A percentile compares a stretch with the other conserved stretches of the same genome.
phyloP scores from a whole-genome alignment of 2,113 vertebrate species.

The Chamaetylas fuelleborni region DNA sequence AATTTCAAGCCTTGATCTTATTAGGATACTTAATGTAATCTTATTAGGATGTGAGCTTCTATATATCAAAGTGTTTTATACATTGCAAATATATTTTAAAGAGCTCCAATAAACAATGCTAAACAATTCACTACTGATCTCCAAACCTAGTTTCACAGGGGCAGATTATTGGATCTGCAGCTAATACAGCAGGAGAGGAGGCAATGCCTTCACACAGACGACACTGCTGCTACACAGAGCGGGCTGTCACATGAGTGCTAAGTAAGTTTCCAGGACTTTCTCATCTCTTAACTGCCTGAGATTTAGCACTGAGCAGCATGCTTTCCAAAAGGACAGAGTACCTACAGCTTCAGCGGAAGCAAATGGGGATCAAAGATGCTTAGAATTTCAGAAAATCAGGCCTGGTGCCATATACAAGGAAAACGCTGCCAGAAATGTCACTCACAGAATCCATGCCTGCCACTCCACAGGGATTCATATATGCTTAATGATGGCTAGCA shows the following conservation, averaged over 20 bases:
- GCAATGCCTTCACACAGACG: background rate
- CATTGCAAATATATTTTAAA: constrained; percentile 60
- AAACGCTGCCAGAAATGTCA: constrained; percentile 49
- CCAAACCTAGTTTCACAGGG: constrained; percentile 31
- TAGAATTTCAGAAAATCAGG: constrained; percentile 58
- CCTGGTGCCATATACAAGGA: constrained; percentile 30
- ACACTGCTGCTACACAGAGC: background rate
- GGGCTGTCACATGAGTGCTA: background rate
- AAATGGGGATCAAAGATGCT: constrained; percentile 39
- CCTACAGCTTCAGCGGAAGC: constrained; percentile 21
- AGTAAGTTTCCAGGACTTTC: constrained; percentile 41
- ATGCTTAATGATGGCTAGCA: constrained; percentile 57
- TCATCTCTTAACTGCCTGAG: constrained; percentile 26
- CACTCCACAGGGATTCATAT: constrained; percentile 47
- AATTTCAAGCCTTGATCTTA: constrained; percentile 69
- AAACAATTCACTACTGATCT: constrained; percentile 41
- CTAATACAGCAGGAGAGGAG: background rate
- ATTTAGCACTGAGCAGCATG: background rate
- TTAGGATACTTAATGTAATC: constrained; percentile 68
- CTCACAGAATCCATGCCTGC: constrained; percentile 43
- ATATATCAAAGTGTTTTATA: constrained; percentile 66
- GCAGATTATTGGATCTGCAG: constrained; percentile 14
- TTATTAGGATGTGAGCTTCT: constrained; percentile 59
- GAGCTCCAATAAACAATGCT: constrained; percentile 44
- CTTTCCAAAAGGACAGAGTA: constrained; percentile 41